Percentiles rank a stretch among this genome's conserved stretches.
phyloP scores from a whole-genome alignment of 1,140 invertebrate species.

The Panagrolaimus sp. region DNA sequence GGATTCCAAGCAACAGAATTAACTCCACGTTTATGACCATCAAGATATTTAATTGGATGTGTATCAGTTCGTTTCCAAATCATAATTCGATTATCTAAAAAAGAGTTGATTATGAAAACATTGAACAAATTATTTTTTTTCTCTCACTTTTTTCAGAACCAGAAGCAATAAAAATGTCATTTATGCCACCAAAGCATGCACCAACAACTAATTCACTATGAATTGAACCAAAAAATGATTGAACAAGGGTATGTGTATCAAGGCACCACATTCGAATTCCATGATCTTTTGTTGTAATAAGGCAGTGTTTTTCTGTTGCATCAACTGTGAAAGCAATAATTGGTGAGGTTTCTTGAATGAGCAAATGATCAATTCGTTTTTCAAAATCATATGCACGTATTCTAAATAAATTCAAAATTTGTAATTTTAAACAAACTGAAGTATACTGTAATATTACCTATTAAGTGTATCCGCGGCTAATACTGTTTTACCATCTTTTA shows the following conservation, averaged over 20 bases:
- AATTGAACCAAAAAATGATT: constrained; percentile 86
- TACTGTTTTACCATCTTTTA: constrained; percentile 81
- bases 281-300: constrained; percentile 57
- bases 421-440: constrained; percentile 64
- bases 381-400: constrained; percentile 47
- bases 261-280: constrained; percentile 96
- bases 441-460: constrained; percentile 54
- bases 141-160: constrained; percentile 79
- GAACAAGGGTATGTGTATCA: constrained; percentile 76
- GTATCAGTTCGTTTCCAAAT: constrained; percentile 43
- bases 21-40: constrained; percentile 67
- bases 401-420: constrained; percentile 27
- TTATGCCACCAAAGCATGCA: constrained; percentile 92
- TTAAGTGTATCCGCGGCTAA: constrained; percentile 87
- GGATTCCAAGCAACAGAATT: constrained; percentile 98
- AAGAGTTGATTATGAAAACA: not conserved
- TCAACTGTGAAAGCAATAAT: constrained; percentile 47
- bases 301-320: constrained; percentile 31
- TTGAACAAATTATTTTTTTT: not conserved
- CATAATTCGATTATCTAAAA: constrained; percentile 37
- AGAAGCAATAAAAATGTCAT: constrained; percentile 93
- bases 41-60: constrained; percentile 71
- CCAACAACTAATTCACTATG: constrained; percentile 96
- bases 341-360: constrained; percentile 36
- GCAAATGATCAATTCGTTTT: constrained; percentile 27